A percentile compares a stretch with the other conserved stretches of the same genome.
Conservation (phyloP, 2,888 invertebrate genomes). For the Deilephila elpenor region DNA sequence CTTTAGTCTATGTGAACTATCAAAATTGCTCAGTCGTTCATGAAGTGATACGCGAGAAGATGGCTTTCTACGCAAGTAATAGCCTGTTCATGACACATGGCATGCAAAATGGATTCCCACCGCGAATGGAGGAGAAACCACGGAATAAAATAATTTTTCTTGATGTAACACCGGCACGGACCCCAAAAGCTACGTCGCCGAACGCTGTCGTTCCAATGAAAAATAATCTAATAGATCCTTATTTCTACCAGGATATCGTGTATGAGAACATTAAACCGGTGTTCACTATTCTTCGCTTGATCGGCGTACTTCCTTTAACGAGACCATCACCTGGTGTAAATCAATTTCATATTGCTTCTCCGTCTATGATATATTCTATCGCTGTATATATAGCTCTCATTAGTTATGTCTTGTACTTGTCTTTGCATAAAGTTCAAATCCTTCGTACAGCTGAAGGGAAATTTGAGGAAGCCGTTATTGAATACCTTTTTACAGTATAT, state of each 20-base stretch:
- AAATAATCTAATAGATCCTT: conserved; percentile 64
- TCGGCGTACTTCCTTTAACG: conserved; percentile 87
- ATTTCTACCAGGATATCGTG: conserved; percentile 70
- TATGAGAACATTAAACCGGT: conserved; percentile 80
- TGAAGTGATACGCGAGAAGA: conserved; percentile 42
- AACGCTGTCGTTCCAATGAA: conserved; percentile 67
- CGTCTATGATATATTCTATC: conserved; percentile 85
- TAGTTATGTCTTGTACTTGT: conserved; percentile 85
- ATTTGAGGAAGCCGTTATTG: conserved; percentile 90
- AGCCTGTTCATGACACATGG: conserved; percentile 57
- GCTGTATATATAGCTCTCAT: conserved; percentile 77
- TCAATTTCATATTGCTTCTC: conserved; percentile 76
- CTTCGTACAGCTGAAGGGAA: conserved; percentile 86
- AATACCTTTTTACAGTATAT: conserved; percentile 90
- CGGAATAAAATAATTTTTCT: conserved; percentile 70
- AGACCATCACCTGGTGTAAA: conserved; percentile 78
- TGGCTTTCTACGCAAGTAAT: conserved; percentile 67
- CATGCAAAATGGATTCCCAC: conserved; percentile 67
- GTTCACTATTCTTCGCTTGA: conserved; percentile 71
- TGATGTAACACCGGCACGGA: conserved; percentile 70
- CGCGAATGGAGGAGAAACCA: conserved; percentile 60
- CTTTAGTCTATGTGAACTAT: conserved; percentile 49
- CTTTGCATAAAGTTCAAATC: conserved; percentile 86
- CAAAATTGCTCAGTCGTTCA: conserved; percentile 40
- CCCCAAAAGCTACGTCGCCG: conserved; percentile 60